Evolutionary conservation across 2,113 vertebrate genomes (phyloP).

Genomic region (Canis aureus): DNA sequence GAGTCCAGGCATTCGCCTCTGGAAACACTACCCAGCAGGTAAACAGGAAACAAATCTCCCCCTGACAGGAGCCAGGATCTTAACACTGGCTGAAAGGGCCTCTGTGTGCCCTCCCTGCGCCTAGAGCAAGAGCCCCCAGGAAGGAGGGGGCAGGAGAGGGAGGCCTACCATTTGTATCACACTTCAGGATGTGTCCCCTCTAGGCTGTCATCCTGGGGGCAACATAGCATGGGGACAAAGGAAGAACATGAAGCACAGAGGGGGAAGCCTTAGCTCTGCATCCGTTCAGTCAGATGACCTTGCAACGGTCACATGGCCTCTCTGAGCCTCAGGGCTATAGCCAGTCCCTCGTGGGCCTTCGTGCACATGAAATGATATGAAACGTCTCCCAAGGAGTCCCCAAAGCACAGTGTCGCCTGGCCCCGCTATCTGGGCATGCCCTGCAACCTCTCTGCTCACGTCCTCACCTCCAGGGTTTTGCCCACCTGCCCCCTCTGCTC

Average conservation of each 20-base stretch:
- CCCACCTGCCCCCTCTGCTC: background rate
- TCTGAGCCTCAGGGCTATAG: background rate
- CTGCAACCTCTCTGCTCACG: background rate
- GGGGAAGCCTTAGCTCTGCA: background rate
- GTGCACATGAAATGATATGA: background rate
- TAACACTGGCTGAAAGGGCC: background rate
- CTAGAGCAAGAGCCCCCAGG: background rate
- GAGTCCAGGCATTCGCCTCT: background rate
- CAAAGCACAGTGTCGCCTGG: background rate
- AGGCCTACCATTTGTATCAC: background rate
- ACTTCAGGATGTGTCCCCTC: background rate
- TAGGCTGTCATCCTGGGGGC: background rate
- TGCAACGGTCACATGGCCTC: background rate
- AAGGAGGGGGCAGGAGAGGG: too few relatives aligned
- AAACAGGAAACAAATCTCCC: slow-evolving; percentile 25
- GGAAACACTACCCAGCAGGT: background rate
- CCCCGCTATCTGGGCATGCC: background rate
- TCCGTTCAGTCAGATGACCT: background rate
- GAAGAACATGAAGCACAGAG: background rate
- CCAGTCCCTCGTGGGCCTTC: background rate
- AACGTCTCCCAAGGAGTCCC: background rate
- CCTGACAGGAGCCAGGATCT: background rate
- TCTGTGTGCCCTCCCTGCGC: background rate
- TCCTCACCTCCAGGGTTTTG: background rate
- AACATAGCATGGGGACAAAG: too few relatives aligned